Conservation (phyloP, 2,888 invertebrate genomes). For the Perizoma affinitatum region DNA sequence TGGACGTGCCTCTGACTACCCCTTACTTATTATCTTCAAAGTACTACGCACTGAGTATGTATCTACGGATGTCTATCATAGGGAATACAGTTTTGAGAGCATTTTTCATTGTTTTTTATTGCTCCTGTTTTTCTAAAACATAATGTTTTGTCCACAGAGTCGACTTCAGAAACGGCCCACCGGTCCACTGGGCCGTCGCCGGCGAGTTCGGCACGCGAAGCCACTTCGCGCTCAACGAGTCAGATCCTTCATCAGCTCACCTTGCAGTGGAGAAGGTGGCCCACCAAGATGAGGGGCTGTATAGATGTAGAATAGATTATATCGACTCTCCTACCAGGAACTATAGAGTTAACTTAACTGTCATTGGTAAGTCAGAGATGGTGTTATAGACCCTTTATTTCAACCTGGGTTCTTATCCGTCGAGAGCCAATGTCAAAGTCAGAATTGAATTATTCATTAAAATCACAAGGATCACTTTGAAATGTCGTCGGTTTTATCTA, state of each 20-base stretch:
- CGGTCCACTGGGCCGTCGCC: conserved; percentile 91
- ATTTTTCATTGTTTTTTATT: neutral
- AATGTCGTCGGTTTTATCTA: no score
- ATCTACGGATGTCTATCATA: no score
- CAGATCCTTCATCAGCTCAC: conserved; percentile 88
- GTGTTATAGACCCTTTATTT: no score
- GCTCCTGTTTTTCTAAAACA: neutral
- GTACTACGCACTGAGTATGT: no score
- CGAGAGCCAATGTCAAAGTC: no score
- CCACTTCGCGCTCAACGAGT: conserved; percentile 89
- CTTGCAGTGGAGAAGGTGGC: conserved; percentile 89
- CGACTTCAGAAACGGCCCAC: conserved; percentile 90
- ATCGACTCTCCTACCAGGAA: conserved; percentile 94
- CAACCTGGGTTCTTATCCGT: no score
- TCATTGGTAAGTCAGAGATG: conserved; percentile 88
- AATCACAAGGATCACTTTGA: no score
- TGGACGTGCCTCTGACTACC: no score
- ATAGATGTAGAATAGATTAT: conserved; percentile 95
- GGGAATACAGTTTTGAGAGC: no score
- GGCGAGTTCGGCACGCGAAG: conserved; percentile 90
- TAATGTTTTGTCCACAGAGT: conserved; percentile 76
- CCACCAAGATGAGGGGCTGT: conserved; percentile 91
- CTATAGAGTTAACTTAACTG: conserved; percentile 92
- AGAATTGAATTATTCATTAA: no score
- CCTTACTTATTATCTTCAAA: no score